Evolutionary conservation across 2,797 vertebrate genomes (phyloP).

Genomic region (Gambelia wislizenii): DNA sequence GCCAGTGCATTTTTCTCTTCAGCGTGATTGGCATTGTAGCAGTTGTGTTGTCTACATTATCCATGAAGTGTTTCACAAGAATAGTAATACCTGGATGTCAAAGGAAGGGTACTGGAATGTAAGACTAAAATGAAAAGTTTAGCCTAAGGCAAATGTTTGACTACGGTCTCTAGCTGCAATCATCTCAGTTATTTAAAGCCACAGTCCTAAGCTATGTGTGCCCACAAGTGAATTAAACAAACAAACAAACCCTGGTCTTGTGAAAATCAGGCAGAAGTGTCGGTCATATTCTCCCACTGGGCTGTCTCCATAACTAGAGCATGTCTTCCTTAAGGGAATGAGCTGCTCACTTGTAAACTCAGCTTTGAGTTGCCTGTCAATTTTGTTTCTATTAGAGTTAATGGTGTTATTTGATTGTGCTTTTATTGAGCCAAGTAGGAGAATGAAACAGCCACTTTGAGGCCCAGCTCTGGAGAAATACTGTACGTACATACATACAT

Average conservation of each 20-base stretch:
- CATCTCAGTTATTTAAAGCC: conserved; percentile 66
- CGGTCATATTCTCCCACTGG: conserved; percentile 28
- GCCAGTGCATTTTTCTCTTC: neutral
- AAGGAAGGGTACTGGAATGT: neutral
- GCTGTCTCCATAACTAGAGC: conserved; percentile 39
- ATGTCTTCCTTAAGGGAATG: conserved; percentile 37
- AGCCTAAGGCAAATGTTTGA: neutral
- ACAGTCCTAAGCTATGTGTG: conserved; percentile 46
- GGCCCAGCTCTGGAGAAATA: no score
- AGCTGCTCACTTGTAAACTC: neutral
- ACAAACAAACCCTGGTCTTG: conserved; percentile 14
- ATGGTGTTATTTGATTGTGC: neutral
- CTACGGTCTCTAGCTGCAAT: conserved; percentile 45
- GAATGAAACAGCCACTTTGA: neutral
- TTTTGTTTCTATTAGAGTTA: neutral
- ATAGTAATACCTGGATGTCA: neutral
- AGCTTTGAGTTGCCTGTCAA: neutral
- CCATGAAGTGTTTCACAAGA: neutral
- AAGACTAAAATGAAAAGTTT: conserved; percentile 9
- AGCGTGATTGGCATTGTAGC: neutral
- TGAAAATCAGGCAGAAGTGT: conserved; percentile 29
- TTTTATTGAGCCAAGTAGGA: neutral
- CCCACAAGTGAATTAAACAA: conserved; percentile 48
- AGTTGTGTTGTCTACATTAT: neutral
- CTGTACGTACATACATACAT: no score